phyloP scores from a whole-genome alignment of 2,888 invertebrate species.

The Eugnorisma glareosa region DNA sequence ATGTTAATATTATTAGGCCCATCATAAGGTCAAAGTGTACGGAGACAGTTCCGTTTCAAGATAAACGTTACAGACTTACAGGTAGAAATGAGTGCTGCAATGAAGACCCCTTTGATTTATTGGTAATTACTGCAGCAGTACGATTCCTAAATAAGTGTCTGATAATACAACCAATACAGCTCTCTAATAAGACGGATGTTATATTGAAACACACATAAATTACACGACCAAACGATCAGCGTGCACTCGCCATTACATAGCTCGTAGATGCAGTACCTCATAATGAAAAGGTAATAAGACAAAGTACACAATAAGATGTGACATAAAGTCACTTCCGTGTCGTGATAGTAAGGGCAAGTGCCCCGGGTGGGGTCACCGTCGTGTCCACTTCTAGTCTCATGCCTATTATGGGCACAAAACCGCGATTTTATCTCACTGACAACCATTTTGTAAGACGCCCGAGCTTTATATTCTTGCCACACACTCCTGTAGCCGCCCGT shows the following conservation, averaged over 20 bases:
- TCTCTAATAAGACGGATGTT: background rate
- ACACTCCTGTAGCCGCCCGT: slow-evolving; percentile 40
- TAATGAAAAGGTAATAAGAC: slow-evolving; percentile 61
- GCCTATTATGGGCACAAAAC: slow-evolving; percentile 72
- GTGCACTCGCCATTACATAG: slow-evolving; percentile 11
- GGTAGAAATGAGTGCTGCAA: background rate
- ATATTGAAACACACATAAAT: no score
- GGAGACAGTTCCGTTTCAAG: background rate
- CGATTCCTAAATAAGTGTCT: background rate
- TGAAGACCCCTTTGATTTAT: background rate
- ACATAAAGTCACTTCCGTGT: slow-evolving; percentile 69
- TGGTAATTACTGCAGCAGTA: background rate
- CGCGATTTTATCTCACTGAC: slow-evolving; percentile 77
- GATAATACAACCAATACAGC: background rate
- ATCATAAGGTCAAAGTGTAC: background rate
- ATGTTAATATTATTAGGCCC: slow-evolving; percentile 6
- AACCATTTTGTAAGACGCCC: slow-evolving; percentile 70
- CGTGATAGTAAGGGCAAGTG: slow-evolving; percentile 77
- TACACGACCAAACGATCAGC: slow-evolving; percentile 11
- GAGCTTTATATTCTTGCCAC: slow-evolving; percentile 62
- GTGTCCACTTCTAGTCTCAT: slow-evolving; percentile 72
- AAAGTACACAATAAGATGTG: slow-evolving; percentile 71
- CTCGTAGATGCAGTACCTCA: slow-evolving; percentile 22
- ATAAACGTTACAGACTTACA: background rate
- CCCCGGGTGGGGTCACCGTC: slow-evolving; percentile 73